Conservation (phyloP, 2,113 vertebrate genomes). For the Shinisaurus crocodilurus region DNA sequence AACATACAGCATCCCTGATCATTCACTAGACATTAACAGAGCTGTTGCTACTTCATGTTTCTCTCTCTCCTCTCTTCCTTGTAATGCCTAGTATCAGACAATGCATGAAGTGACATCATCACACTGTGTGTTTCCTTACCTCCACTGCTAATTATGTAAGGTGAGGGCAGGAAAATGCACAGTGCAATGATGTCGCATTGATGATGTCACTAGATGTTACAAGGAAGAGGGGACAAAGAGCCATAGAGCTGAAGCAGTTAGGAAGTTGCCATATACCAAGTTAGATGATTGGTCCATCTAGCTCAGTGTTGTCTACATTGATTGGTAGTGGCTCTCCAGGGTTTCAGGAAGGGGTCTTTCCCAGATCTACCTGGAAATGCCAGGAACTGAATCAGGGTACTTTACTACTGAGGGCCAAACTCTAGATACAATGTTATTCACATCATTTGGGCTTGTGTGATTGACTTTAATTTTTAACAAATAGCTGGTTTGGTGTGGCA, state of each 20-base stretch:
- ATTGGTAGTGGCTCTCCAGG: background rate
- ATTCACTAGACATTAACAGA: background rate
- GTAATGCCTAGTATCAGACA: background rate
- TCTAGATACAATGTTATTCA: background rate
- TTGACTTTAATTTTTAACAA: background rate
- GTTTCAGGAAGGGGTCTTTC: background rate
- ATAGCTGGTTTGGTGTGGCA: background rate
- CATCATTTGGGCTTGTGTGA: background rate
- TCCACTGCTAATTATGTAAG: background rate
- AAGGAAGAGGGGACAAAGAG: background rate
- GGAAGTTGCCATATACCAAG: background rate
- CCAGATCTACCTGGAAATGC: background rate
- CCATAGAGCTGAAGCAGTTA: background rate
- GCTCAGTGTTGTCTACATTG: background rate
- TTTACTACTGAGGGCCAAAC: background rate
- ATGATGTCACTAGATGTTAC: background rate
- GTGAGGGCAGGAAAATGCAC: background rate
- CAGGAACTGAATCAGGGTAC: background rate
- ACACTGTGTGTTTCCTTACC: background rate
- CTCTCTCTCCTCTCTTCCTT: background rate
- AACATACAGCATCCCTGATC: background rate
- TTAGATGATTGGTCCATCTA: background rate
- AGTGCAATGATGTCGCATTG: background rate
- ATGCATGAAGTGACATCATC: slow-evolving; percentile 7
- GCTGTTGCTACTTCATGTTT: background rate